phyloP scores from a whole-genome alignment of 2,888 invertebrate genomes.

The Coleophora deauratella region DNA sequence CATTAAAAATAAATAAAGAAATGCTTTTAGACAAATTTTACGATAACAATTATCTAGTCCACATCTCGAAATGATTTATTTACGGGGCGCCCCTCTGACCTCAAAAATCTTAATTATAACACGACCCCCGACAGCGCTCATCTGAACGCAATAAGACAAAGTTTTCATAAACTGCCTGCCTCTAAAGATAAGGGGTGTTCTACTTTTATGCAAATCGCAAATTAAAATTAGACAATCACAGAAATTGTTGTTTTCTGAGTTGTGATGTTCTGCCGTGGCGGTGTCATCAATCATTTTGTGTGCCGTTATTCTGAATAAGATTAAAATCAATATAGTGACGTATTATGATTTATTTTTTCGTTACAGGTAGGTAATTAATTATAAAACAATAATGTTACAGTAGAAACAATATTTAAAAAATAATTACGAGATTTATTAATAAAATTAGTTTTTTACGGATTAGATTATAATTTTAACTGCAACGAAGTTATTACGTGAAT shows the following conservation, averaged over 20 bases:
- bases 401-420: too few species aligned
- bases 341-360: too few species aligned
- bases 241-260: constrained; percentile 41
- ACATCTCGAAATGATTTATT: too few species aligned
- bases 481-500: too few species aligned
- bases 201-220: constrained; percentile 60
- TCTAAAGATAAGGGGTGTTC: constrained; percentile 57
- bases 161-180: constrained; percentile 65
- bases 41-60: too few species aligned
- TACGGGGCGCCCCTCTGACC: constrained; percentile 29
- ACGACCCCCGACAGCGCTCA: constrained; percentile 28
- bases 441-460: too few species aligned
- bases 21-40: too few species aligned
- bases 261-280: constrained; percentile 22
- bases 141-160: constrained; percentile 62
- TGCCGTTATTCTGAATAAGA: neutral
- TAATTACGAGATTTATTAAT: too few species aligned
- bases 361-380: too few species aligned
- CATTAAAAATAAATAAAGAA: too few species aligned
- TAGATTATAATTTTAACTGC: too few species aligned
- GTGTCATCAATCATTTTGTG: constrained; percentile 8
- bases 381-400: too few species aligned
- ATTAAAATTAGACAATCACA: constrained; percentile 20
- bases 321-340: neutral
- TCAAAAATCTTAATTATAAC: constrained; percentile 43